Conservation (phyloP, 2,113 vertebrate species). For the Oostethus manadensis region DNA sequence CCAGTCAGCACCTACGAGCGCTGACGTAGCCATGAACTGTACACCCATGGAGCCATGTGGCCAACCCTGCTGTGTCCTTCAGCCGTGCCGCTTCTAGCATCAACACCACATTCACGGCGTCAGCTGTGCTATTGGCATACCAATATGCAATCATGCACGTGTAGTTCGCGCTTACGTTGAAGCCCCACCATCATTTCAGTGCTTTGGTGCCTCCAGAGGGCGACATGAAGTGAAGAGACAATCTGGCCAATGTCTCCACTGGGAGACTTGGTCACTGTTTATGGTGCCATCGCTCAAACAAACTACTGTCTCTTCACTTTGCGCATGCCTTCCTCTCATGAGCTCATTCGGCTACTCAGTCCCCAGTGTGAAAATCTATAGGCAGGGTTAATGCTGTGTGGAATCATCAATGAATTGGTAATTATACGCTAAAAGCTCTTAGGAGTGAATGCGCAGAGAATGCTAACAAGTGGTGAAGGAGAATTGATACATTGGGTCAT, state of each 20-base stretch:
- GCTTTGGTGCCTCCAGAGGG: constrained; percentile 41
- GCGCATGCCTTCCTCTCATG: constrained; percentile 33
- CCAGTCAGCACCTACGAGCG: constrained; percentile 25
- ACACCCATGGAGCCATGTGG: constrained; percentile 28
- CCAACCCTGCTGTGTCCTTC: constrained; percentile 51
- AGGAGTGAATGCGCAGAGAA: not conserved
- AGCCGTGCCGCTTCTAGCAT: not conserved
- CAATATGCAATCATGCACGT: constrained; percentile 14
- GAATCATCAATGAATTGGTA: constrained; percentile 45
- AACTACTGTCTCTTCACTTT: constrained; percentile 48
- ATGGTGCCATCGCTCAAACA: constrained; percentile 51
- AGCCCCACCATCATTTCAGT: constrained; percentile 25
- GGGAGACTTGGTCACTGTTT: constrained; percentile 41
- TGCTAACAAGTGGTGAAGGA: constrained; percentile 6
- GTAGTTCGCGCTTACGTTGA: constrained; percentile 12
- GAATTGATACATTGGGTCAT: not conserved
- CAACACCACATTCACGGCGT: not conserved
- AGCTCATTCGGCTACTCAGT: constrained; percentile 39
- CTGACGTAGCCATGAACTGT: constrained; percentile 38
- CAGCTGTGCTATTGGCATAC: not conserved
- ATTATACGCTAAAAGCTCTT: constrained; percentile 38
- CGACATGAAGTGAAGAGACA: constrained; percentile 43
- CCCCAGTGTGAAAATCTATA: constrained; percentile 48
- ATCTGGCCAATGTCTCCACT: constrained; percentile 41
- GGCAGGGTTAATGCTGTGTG: constrained; percentile 49